These are phyloP conservation scores for Invenusta paracnida DNA, from an alignment of 2,888 invertebrate genomes.

Conservation along the genomic window DNA sequence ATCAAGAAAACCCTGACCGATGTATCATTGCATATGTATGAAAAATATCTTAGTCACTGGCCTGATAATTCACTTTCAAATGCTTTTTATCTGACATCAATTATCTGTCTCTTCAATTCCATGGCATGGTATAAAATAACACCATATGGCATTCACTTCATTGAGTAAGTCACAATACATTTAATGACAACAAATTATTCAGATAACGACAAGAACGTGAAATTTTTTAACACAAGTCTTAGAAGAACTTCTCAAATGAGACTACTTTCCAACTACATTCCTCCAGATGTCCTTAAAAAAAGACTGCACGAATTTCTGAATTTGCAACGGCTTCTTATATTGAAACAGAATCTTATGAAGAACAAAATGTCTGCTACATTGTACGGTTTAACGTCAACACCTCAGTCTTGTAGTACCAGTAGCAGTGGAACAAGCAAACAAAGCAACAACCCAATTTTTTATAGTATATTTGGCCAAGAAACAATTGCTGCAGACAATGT, in stretches of 20 bases:
- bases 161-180: not conserved
- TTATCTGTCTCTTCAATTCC: not conserved
- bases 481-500: not conserved
- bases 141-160: not conserved
- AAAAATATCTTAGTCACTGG: not conserved
- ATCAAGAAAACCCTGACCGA: not conserved
- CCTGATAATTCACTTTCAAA: not conserved
- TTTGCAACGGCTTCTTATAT: not conserved
- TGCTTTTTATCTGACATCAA: not conserved
- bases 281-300: not conserved
- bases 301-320: not conserved
- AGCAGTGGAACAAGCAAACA: not conserved
- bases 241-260: not conserved
- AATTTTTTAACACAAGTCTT: not conserved
- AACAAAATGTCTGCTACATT: not conserved
- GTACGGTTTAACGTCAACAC: not conserved
- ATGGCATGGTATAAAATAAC: not conserved
- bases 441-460: not conserved
- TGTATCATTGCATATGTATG: not conserved
- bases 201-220: not conserved
- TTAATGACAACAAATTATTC: not conserved
- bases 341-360: not conserved
- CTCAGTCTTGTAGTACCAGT: not conserved
- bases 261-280: not conserved
- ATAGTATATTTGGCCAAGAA: not conserved